Conservation (phyloP, 2,113 vertebrate genomes). For the Tetraodon nigroviridis region DNA sequence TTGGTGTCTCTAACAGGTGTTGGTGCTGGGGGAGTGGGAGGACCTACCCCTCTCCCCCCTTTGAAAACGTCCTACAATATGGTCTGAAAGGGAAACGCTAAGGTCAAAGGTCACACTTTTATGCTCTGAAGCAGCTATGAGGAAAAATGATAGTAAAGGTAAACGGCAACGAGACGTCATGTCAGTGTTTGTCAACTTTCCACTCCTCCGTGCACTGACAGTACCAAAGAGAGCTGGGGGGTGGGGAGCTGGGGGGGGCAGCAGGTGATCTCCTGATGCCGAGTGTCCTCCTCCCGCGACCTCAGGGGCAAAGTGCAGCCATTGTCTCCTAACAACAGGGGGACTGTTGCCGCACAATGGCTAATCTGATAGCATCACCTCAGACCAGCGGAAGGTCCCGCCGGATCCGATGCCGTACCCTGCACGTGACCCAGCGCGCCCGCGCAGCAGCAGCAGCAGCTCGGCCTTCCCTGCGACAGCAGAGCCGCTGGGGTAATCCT, state of each 20-base stretch:
- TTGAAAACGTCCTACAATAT: slow-evolving; percentile 1
- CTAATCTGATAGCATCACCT: slow-evolving; percentile 8
- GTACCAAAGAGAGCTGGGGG: slow-evolving; percentile 20
- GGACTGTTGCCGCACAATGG: slow-evolving; percentile 22
- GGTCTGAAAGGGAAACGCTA: slow-evolving; percentile 5
- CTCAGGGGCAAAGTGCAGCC: slow-evolving; percentile 52
- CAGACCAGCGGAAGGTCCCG: not conserved
- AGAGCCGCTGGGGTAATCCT: slow-evolving; percentile 68
- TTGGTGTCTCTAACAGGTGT: slow-evolving; percentile 75
- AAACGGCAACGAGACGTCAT: not conserved
- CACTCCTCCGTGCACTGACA: slow-evolving; percentile 3
- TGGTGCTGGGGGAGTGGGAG: slow-evolving; percentile 47
- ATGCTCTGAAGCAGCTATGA: too few species aligned
- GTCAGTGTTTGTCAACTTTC: too few species aligned
- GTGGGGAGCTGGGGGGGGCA: slow-evolving; percentile 25
- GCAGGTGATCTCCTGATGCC: slow-evolving; percentile 61
- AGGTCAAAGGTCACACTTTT: slow-evolving; percentile 4
- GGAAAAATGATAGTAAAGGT: not conserved
- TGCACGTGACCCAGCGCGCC: not conserved
- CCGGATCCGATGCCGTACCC: not conserved
- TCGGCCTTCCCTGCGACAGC: slow-evolving; percentile 60
- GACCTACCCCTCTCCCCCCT: slow-evolving; percentile 25
- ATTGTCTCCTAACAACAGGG: slow-evolving; percentile 51
- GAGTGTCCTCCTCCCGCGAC: slow-evolving; percentile 49
- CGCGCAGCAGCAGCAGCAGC: slow-evolving; percentile 33